Evolutionary conservation across 2,797 vertebrate genomes (phyloP).

Genomic region (Botia kubotai): DNA sequence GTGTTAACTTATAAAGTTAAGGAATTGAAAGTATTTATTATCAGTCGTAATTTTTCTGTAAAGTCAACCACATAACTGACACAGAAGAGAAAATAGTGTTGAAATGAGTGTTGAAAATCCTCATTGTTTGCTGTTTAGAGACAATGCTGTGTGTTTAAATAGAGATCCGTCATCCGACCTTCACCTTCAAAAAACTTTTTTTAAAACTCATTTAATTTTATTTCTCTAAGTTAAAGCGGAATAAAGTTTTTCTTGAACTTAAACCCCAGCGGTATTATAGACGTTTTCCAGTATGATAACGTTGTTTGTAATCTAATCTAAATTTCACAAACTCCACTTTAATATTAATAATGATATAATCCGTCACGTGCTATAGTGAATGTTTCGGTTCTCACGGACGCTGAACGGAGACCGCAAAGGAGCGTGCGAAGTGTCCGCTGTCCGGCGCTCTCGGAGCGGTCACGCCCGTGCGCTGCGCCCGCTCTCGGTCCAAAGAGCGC

Average conservation of each 20-base stretch:
- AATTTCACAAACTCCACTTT: too few relatives aligned
- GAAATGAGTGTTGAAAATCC: neutral
- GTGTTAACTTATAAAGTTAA: too few relatives aligned
- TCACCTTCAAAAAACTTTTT: too few relatives aligned
- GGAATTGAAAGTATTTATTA: neutral
- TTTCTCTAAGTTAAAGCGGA: too few relatives aligned
- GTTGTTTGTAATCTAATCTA: too few relatives aligned
- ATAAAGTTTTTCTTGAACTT: too few relatives aligned
- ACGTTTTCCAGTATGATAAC: too few relatives aligned
- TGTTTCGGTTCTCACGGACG: neutral
- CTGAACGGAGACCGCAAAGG: neutral
- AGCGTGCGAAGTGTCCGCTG: neutral
- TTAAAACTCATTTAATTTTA: too few relatives aligned
- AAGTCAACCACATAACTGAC: slow-evolving; percentile 13
- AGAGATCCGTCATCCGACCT: neutral
- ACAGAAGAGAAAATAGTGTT: neutral
- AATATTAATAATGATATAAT: too few relatives aligned
- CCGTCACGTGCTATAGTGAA: too few relatives aligned
- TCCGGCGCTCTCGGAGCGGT: slow-evolving; percentile 1
- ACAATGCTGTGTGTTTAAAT: neutral
- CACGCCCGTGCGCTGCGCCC: slow-evolving; percentile 24
- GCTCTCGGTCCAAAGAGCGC: slow-evolving; percentile 32
- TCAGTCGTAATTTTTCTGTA: neutral
- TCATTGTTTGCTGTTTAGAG: neutral
- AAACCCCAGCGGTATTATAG: too few relatives aligned